Percentiles rank a stretch among this genome's conserved stretches.
These are phyloP conservation scores for Drosophila sordidula DNA, from an alignment of 2,888 invertebrate species.

Conservation along the genomic window DNA sequence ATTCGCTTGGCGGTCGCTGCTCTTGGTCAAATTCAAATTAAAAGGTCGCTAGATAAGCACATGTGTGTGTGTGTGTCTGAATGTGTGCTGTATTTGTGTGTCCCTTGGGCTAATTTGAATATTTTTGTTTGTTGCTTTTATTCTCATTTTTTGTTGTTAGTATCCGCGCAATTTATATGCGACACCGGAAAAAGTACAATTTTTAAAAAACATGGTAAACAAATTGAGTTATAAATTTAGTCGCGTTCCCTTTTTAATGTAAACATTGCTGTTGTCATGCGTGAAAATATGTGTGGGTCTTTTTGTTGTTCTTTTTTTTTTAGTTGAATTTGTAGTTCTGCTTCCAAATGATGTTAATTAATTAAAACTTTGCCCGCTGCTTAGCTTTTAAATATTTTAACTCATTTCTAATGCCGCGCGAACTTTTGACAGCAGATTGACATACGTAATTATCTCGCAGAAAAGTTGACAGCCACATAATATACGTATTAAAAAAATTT, in stretches of 20 bases:
- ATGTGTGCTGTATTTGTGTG: constrained; percentile 4
- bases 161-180: constrained; percentile 59
- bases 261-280: constrained; percentile 45
- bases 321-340: background rate
- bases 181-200: constrained; percentile 35
- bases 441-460: constrained; percentile 31
- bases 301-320: background rate
- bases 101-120: constrained; percentile 62
- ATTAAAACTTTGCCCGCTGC: constrained; percentile 26
- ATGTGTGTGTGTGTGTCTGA: constrained; percentile 4
- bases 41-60: constrained; percentile 44
- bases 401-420: background rate
- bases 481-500: background rate
- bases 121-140: constrained; percentile 43
- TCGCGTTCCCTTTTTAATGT: constrained; percentile 46
- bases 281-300: constrained; percentile 3
- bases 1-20: constrained; percentile 35
- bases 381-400: constrained; percentile 33
- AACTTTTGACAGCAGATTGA: constrained; percentile 48
- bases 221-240: constrained; percentile 69
- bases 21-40: constrained; percentile 72
- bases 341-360: constrained; percentile 19
- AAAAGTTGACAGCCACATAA: background rate
- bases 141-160: constrained; percentile 10
- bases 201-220: constrained; percentile 40